Base-by-base conservation (phyloP, 92 coral and sea anemone species). In the Paramuricea clavata region DNA sequence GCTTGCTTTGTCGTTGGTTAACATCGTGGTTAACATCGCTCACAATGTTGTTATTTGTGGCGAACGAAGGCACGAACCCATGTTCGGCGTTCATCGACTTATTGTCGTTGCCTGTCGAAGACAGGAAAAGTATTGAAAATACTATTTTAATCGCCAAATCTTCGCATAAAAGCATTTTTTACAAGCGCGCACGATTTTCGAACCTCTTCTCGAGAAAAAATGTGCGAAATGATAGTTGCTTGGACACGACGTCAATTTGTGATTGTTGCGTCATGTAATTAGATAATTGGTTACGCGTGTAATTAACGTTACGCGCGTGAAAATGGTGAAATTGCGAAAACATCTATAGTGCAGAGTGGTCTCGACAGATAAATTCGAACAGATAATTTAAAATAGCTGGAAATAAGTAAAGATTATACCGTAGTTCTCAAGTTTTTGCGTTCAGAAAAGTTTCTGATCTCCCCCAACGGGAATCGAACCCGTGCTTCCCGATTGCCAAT, bases 61-160 rank as follows among this genome's bases (percentile, higher is more conserved):
- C 62, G 62, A 13, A 54, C 5, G 62, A 54, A 54, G 23, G 11
- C 62, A 17, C 62, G 62, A 54, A 54, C 62, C 62, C 62, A 54
- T 21, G 62, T 54, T 54, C 62, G 62, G 62, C 16, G 62, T 21
- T 54, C 8, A 54, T 54, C 62, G 62, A 54, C 22, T 19, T 54
- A 21, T 54, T 54, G 62, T 54, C 62, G 62, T 54, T 54, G 62
- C 22, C 62, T 54, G 62, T 54, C 62, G 62, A 19, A 3, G 62
- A 54, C 62, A 54, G 62, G 62, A 54, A 54, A 54, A 54, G 62
- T 54, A 54, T 54, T 54, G 62, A 54, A 54, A 54, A 9, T 54
- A 54, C 5, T 54, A 54, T 17, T 54, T 19, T 54, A 6, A 54
- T 21, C 19, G 62, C 23, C 3, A 54, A 10, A 54, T 19, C 62